Evolutionary conservation across 2,113 vertebrate genomes (phyloP), one percentile per base, ranked within the genome.

Genomic region (Cottus gobio): DNA sequence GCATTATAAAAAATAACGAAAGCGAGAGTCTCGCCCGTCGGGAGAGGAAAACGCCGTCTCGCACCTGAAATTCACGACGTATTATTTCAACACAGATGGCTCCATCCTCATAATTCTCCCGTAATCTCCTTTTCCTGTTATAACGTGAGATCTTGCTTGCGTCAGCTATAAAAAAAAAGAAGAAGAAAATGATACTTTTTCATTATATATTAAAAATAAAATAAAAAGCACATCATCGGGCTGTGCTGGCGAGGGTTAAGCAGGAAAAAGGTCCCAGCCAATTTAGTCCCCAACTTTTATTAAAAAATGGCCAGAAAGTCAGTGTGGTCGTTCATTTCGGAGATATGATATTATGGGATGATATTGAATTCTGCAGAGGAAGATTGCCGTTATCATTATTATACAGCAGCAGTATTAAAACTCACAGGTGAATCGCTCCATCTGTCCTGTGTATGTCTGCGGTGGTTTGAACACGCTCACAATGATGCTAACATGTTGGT

Each of bases 241-340:
- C 30, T 66, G 79, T 42, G 63, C 73, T 64, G 62, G 50, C 12
- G 52, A 68, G 48, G 62, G 75, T 82, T 44, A 58, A 42, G 79
- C 64, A 67, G 75, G n/a, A n/a, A n/a, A 74, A 37, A 67, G 36
- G 18, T n/a, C 65, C 61, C 39, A 37, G 20, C 39, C 69, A 60
- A 44, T 67, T 71, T 13, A n/a, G 36, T 16, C 11, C 12, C 22
- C 34, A 15, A n/a, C 56, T 5, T 46, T 77, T 83, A 80, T 81
- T 88, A 85, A 86, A 67, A 67, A 85, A 72, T 42, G 44, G 63
- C 57, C 71, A 68, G 42, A 56, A 61, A 44, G 62, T 72, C 71
- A 63, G 28, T 42, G 54, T 20, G 42, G 62, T 56, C 31, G 15
- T 72, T 42, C 39, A 42, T 42, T 42, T 13, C 39, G 13, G 37